A percentile compares a stretch with the other conserved stretches of the same genome.
Conservation (phyloP, 2,888 invertebrate genomes). For the Trichacis sp. region DNA sequence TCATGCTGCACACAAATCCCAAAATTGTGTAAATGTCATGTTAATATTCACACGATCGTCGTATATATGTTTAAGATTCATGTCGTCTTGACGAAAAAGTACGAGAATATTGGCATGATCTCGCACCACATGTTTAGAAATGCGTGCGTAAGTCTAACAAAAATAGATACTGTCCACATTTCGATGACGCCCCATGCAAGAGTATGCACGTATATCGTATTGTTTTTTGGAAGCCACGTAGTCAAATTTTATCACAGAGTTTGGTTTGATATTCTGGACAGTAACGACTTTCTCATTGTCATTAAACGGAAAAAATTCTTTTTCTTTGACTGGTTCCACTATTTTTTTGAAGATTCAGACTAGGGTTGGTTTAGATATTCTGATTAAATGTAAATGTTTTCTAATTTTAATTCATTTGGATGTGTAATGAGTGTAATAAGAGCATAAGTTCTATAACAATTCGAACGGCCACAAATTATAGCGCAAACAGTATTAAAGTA, state of each 20-base stretch:
- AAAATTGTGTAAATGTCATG: constrained; percentile 34
- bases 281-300: constrained; percentile 7
- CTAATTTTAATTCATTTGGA: constrained; percentile 58
- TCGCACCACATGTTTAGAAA: constrained; percentile 22
- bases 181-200: constrained; percentile 44
- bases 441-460: constrained; percentile 61
- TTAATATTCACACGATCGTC: constrained; percentile 34
- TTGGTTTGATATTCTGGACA: background rate
- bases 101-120: constrained; percentile 15
- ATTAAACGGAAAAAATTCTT: constrained; percentile 10
- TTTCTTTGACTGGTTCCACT: constrained; percentile 36
- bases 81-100: constrained; percentile 18
- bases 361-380: constrained; percentile 54
- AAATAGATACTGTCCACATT: constrained; percentile 57
- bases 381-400: constrained; percentile 63
- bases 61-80: constrained; percentile 22
- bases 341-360: constrained; percentile 48
- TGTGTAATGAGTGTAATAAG: constrained; percentile 54
- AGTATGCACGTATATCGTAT: constrained; percentile 39
- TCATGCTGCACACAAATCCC: constrained; percentile 21
- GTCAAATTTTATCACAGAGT: constrained; percentile 61
- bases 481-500: constrained; percentile 30
- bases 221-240: constrained; percentile 58
- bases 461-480: constrained; percentile 59
- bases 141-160: constrained; percentile 46